Base-by-base conservation (phyloP, 2,113 vertebrate genomes). In the Mormyrus lacerda region DNA sequence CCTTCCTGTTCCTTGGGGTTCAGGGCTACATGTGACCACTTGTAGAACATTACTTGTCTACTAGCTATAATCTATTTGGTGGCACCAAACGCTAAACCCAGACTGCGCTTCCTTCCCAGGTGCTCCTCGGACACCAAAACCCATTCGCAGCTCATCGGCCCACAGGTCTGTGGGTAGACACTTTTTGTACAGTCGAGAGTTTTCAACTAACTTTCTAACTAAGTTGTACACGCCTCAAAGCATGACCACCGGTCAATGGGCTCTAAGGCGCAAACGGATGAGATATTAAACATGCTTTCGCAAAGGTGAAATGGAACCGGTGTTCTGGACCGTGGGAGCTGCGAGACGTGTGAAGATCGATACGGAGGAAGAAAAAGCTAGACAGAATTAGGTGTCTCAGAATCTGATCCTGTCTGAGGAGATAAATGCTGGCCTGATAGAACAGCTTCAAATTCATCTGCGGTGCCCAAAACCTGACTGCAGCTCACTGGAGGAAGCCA, bases 281-380 rank as follows among this genome's bases (percentile, higher is more conserved):
- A 83, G 55, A 42, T 73, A 87, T 92, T 91, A 86, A 91, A 79
- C 50, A 50, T 61, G 47, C 39, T n/a, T 83, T 24, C 89, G 87
- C 91, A 15, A 90, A 91, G 91, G 90, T 93, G 91, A 87, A 91
- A 89, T 35, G 89, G 50, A 76, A 53, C 27, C 87, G 15, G 84
- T 79, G 4, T 90, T 92, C 83, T 58, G 87, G 55, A 61, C 35
- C 21, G 53, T 76, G 13, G 15, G 82, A 87, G 50, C 58, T 87
- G 61, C 50, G 51, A 89, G 21, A 83, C 85, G 31, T 85, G 31
- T 61, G 42, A 39, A 4, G 87, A 91, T 89, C 89, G 82, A 91
- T 91, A 91, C 50, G 91, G 61, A 90, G 15, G 24, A 21, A 50
- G 91, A 91, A 91, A 90, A 79, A 91, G 88, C 82, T 85, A 31